Base-by-base conservation (phyloP, 2,113 vertebrate species). In the Python bivittatus region DNA sequence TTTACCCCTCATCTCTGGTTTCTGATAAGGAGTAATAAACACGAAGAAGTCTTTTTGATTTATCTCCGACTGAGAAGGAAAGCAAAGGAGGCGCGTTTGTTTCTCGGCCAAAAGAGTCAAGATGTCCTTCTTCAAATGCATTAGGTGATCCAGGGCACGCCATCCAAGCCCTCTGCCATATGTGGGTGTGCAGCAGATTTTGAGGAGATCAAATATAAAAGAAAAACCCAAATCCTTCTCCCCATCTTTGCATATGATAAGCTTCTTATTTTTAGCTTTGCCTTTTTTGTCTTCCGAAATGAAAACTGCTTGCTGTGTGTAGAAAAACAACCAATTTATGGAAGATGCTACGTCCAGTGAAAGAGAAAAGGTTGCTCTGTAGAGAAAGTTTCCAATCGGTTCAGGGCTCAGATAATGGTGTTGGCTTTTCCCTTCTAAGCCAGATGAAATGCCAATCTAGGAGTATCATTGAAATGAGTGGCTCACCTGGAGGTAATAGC, bases 341-440 rank as follows among this genome's bases (percentile, higher is more conserved):
- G 86, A 85, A 90, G 0, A 94, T 97, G 95, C 96, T 95, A 94
- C 44, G 52, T 57, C 44, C 38, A 90, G 8, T 79, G 91, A 94
- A 85, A 3, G 54, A 95, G 92, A 91, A 93, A 94, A 1, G 44
- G 15, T 58, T 93, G 87, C 84, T 56, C 29, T 27, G 56, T 85
- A 54, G 25, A 94, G 93, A 38, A 88, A 93, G 61, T 60, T 91
- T 38, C 72, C 38, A 33, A 2, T 27, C 85, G 79, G 90, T 1
- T 5, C 53, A 83, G 33, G 60, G 27, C 29, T 83, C 54, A 92
- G 93, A 88, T 94, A 91, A 88, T 12, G 20, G 0, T 12, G 3
- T 53, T 84, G 84, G 17, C 3, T 6, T 42, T 91, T 92, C 90
- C 92, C 91, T 90, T 93, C 88, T 11, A 92, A 56, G 79, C 53